phyloP scores from a whole-genome alignment of 2,797 vertebrate genomes.

The Apodemus agrarius region DNA sequence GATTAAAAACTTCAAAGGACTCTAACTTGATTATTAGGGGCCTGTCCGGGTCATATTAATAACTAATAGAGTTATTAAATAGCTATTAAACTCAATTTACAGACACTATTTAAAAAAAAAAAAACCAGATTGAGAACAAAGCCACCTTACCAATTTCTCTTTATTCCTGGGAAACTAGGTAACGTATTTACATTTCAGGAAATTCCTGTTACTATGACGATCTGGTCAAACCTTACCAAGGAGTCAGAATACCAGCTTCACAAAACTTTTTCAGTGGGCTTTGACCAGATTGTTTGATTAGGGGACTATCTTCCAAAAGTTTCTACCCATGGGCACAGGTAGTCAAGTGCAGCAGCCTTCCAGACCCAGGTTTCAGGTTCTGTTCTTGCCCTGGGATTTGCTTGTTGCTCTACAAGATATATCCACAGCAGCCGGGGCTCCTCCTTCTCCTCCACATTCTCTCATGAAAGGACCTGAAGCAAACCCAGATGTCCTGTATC shows the following conservation, averaged over 20 bases:
- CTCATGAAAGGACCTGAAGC: neutral
- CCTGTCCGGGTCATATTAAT: neutral
- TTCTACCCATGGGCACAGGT: neutral
- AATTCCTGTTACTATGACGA: neutral
- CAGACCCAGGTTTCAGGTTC: neutral
- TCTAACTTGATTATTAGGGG: neutral
- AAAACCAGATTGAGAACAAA: neutral
- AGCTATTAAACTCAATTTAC: neutral
- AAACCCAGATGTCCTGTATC: neutral
- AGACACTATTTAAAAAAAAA: neutral
- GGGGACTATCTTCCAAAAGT: neutral
- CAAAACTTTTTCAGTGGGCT: neutral
- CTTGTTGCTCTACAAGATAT: neutral
- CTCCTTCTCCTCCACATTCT: neutral
- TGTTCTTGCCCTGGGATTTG: neutral
- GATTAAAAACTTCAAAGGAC: neutral
- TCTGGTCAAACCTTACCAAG: neutral
- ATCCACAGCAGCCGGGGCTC: neutral
- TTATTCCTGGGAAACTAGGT: neutral
- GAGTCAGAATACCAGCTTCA: neutral
- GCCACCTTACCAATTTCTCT: neutral
- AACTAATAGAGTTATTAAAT: neutral
- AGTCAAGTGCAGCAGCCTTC: too few relatives aligned
- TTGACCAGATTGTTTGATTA: neutral
- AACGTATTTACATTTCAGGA: neutral